A percentile compares a stretch with the other conserved stretches of the same genome.
phyloP scores from a whole-genome alignment of 2,888 invertebrate species.

The Noctua pronuba region DNA sequence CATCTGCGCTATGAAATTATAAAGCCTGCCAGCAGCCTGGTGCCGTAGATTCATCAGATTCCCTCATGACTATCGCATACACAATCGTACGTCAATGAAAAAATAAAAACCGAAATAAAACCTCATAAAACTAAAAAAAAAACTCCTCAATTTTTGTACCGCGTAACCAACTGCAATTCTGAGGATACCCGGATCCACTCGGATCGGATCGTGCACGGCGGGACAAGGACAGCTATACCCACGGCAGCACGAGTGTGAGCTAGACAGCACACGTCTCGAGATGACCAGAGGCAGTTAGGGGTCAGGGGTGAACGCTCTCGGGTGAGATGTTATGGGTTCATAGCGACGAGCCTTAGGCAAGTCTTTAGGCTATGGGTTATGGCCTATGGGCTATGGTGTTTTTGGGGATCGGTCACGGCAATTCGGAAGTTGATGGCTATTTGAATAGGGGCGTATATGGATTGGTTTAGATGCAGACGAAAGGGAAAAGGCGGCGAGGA shows the following conservation, averaged over 20 bases:
- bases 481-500: neutral
- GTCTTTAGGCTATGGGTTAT: slow-evolving; percentile 67
- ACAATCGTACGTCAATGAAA: neutral
- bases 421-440: slow-evolving; percentile 7
- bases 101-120: neutral
- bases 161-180: slow-evolving; percentile 83
- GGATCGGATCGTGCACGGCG: slow-evolving; percentile 85
- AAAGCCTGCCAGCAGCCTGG: neutral
- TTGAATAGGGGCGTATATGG: neutral
- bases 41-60: no score
- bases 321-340: slow-evolving; percentile 81
- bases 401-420: slow-evolving; percentile 15
- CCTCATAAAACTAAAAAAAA: neutral
- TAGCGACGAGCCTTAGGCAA: slow-evolving; percentile 74
- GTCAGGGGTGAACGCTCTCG: slow-evolving; percentile 90
- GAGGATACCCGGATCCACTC: slow-evolving; percentile 88
- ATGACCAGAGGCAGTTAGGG: slow-evolving; percentile 88
- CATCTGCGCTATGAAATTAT: neutral
- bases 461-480: neutral
- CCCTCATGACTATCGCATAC: neutral
- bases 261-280: slow-evolving; percentile 80
- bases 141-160: slow-evolving; percentile 73
- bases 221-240: slow-evolving; percentile 72
- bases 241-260: slow-evolving; percentile 56
- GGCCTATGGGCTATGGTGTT: slow-evolving; percentile 43